Evolutionary conservation across 2,113 vertebrate species (phyloP).

Genomic region (Tragelaphus scriptus): DNA sequence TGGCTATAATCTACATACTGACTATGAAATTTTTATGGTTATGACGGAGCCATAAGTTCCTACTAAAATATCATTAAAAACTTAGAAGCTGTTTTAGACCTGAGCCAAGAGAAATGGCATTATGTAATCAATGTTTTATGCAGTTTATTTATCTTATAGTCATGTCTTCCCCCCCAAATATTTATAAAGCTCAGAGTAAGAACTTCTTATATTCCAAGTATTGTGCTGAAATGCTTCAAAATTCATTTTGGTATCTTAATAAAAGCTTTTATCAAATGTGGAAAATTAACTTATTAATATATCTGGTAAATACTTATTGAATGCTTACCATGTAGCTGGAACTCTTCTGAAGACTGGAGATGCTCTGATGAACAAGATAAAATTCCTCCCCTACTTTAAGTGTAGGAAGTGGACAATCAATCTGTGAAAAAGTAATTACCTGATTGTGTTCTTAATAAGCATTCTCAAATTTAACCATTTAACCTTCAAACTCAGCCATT

Average conservation of each 20-base stretch:
- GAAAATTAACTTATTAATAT: background rate
- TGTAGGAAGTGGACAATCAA: background rate
- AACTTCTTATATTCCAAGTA: background rate
- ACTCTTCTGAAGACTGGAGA: background rate
- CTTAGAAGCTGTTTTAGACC: background rate
- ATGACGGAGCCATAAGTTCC: background rate
- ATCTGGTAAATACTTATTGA: background rate
- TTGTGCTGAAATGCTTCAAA: background rate
- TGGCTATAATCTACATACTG: background rate
- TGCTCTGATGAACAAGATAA: background rate
- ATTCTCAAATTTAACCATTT: background rate
- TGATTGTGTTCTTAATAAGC: background rate
- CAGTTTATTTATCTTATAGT: background rate
- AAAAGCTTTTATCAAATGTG: background rate
- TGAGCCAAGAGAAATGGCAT: background rate
- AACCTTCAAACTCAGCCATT: background rate
- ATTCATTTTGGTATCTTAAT: background rate
- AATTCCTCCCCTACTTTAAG: background rate
- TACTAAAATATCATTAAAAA: slow-evolving; percentile 6
- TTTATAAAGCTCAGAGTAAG: background rate
- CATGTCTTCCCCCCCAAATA: background rate
- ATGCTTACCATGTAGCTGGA: background rate
- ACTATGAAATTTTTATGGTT: background rate
- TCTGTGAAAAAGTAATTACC: background rate
- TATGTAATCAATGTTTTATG: background rate